Percentiles rank a stretch among this genome's conserved stretches.
Evolutionary conservation across 2,113 vertebrate genomes (phyloP).

Genomic region (Myrmecobius fasciatus): DNA sequence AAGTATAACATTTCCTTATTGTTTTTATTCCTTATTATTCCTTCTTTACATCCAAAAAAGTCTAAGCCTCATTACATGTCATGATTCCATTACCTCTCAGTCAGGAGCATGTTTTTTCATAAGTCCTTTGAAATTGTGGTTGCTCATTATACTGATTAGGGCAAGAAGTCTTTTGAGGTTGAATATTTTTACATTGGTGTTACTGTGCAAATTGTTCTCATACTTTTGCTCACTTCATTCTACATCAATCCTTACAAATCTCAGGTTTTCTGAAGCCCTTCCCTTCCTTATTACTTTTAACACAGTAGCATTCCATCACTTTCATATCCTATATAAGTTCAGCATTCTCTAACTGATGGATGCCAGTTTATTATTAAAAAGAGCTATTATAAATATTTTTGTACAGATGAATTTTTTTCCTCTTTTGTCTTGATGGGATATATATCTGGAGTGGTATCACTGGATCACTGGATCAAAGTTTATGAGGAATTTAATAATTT

Average conservation of each 20-base stretch:
- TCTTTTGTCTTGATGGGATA: background rate
- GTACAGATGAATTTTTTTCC: background rate
- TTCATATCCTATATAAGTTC: background rate
- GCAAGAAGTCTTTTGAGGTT: background rate
- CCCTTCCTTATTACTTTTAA: background rate
- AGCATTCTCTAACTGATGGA: background rate
- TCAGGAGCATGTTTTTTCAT: background rate
- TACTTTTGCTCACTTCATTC: background rate
- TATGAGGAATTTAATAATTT: background rate
- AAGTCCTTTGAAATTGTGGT: background rate
- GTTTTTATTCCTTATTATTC: background rate
- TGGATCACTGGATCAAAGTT: background rate
- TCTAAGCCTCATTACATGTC: background rate
- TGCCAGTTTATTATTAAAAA: background rate
- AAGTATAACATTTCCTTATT: background rate
- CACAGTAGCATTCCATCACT: background rate
- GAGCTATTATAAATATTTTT: background rate
- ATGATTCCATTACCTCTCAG: background rate
- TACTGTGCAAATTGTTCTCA: background rate
- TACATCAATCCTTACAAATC: background rate
- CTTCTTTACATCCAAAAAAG: background rate
- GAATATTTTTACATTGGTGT: background rate
- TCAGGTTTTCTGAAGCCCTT: background rate
- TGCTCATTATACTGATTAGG: background rate
- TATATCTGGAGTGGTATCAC: background rate